These are phyloP conservation scores for Erebia palarica DNA, from an alignment of 2,888 invertebrate genomes.

Conservation along the genomic window DNA sequence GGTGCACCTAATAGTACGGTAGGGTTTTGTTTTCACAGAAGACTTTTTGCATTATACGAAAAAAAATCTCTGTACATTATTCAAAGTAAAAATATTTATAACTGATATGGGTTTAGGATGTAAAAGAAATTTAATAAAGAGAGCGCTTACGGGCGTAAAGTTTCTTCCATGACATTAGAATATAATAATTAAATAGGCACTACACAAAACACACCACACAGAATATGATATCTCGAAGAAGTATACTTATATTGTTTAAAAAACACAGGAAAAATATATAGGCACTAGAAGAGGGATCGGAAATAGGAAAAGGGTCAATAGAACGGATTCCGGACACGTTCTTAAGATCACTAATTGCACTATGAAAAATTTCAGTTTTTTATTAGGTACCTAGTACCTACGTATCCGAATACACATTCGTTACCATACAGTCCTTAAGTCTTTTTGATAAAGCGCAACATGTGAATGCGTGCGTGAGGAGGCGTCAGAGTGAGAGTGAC, in stretches of 20 bases:
- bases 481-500: conserved; percentile 55
- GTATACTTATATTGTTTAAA: neutral
- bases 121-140: conserved; percentile 1
- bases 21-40: conserved; percentile 1
- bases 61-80: neutral
- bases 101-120: neutral
- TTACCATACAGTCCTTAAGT: neutral
- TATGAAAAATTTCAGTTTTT: neutral
- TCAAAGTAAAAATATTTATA: too few relatives aligned
- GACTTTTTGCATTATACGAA: conserved; percentile 13
- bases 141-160: conserved; percentile 55
- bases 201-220: neutral
- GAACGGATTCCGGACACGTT: neutral
- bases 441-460: conserved; percentile 34
- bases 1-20: conserved; percentile 4
- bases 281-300: neutral
- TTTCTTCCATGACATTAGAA: conserved; percentile 56
- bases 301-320: neutral
- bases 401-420: neutral
- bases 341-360: neutral
- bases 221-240: conserved; percentile 3
- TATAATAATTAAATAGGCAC: neutral
- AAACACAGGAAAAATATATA: neutral
- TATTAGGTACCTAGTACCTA: too few relatives aligned
- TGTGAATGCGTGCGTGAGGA: conserved; percentile 40